These are phyloP conservation scores for Ivindomyrus marchei DNA, from an alignment of 2,113 vertebrate species.

Conservation along the genomic window DNA sequence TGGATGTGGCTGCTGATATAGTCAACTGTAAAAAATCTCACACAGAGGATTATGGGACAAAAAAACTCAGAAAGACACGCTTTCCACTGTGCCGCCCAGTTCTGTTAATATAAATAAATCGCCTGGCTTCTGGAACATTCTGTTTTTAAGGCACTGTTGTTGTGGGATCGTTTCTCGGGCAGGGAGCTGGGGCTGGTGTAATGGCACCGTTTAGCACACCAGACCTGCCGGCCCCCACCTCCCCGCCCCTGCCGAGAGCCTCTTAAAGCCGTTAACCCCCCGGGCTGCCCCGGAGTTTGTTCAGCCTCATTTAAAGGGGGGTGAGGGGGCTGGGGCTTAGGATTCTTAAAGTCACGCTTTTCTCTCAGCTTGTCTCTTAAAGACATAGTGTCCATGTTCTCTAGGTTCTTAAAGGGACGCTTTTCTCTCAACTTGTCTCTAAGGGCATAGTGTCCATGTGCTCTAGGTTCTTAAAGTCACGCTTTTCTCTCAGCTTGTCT, in stretches of 20 bases:
- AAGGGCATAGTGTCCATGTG: background rate
- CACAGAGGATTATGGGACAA: background rate
- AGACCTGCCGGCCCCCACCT: background rate
- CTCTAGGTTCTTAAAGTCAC: background rate
- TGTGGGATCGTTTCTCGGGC: background rate
- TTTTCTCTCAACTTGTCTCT: background rate
- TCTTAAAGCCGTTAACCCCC: background rate
- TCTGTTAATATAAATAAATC: background rate
- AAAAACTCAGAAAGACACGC: background rate
- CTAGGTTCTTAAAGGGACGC: background rate
- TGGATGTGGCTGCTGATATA: background rate
- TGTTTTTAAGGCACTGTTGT: background rate
- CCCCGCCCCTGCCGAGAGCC: background rate
- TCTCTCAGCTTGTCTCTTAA: background rate
- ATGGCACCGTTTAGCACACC: background rate
- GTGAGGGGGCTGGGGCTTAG: background rate
- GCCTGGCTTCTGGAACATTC: background rate
- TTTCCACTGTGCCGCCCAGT: background rate
- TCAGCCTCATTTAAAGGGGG: background rate
- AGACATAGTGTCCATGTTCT: background rate
- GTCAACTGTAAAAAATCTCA: background rate
- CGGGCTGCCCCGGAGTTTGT: background rate
- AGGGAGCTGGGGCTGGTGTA: background rate
- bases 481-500: no score
- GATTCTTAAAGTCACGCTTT: slow-evolving; percentile 3